phyloP scores from a whole-genome alignment of 2,888 invertebrate species.

The Drosophila macrothrix region DNA sequence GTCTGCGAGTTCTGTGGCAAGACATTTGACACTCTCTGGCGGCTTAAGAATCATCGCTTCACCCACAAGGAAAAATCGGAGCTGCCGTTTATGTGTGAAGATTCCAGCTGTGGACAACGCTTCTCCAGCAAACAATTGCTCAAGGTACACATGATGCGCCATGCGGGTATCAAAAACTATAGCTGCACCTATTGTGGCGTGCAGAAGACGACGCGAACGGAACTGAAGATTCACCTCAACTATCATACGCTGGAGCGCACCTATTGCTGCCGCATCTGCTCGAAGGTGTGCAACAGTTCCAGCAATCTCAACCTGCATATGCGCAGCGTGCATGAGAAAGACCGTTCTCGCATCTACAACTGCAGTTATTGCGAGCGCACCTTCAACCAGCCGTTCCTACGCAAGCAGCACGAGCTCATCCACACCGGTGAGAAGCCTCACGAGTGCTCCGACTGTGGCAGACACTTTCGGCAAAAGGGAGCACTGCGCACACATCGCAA shows the following conservation, averaged over 20 bases:
- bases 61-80: constrained; percentile 77
- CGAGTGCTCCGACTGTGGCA: constrained; percentile 76
- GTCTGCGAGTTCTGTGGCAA: constrained; percentile 54
- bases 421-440: constrained; percentile 84
- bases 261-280: constrained; percentile 78
- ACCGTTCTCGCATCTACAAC: constrained; percentile 71
- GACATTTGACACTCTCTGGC: constrained; percentile 54
- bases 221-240: constrained; percentile 82
- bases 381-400: constrained; percentile 79
- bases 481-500: constrained; percentile 80
- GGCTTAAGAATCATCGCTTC: constrained; percentile 76
- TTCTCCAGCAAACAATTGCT: constrained; percentile 79
- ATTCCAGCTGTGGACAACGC: constrained; percentile 63
- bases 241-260: constrained; percentile 82
- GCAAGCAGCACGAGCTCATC: constrained; percentile 83
- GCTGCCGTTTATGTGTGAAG: constrained; percentile 76
- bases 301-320: constrained; percentile 80
- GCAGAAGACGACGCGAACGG: constrained; percentile 81
- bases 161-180: constrained; percentile 83
- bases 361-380: constrained; percentile 78
- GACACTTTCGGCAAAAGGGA: constrained; percentile 78
- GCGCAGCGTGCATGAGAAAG: constrained; percentile 80
- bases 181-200: constrained; percentile 82
- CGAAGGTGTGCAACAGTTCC: constrained; percentile 80
- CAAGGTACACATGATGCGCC: constrained; percentile 82